Percentiles rank a stretch among this genome's conserved stretches.
Conservation (phyloP, 2,797 vertebrate genomes). For the Champsocephalus esox region DNA sequence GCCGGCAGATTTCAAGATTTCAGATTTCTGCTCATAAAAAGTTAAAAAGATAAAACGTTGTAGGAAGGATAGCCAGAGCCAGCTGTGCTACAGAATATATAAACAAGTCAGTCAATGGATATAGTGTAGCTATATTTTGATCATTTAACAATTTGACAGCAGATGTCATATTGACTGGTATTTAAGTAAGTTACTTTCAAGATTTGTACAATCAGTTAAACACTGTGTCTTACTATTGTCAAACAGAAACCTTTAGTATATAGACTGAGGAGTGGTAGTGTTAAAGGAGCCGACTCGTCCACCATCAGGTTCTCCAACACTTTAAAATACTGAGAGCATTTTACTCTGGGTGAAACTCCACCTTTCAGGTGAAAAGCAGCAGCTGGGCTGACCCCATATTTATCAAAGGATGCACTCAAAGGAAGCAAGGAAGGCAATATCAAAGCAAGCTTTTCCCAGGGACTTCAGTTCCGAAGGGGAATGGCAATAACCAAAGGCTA, state of each 20-base stretch:
- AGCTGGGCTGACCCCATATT: constrained; percentile 22
- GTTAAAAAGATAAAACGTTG: constrained; percentile 25
- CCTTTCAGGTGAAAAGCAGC: constrained; percentile 19
- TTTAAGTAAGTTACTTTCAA: neutral
- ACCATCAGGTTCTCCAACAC: neutral
- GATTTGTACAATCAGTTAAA: neutral
- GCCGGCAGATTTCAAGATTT: constrained; percentile 8
- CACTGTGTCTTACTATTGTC: neutral
- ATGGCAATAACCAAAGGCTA: neutral
- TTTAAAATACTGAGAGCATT: neutral
- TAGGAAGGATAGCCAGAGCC: constrained; percentile 8
- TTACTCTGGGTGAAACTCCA: neutral
- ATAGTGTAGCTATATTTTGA: neutral
- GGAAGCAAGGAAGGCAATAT: constrained; percentile 17
- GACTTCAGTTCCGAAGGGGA: constrained; percentile 15
- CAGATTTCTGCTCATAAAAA: constrained; percentile 21
- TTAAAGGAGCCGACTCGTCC: neutral
- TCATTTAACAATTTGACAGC: neutral
- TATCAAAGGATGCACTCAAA: constrained; percentile 40
- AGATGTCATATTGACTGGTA: neutral
- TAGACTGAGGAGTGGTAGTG: neutral
- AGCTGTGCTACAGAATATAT: constrained; percentile 37
- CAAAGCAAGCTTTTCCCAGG: constrained; percentile 27
- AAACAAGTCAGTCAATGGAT: constrained; percentile 5
- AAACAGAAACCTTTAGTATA: neutral